Evolutionary conservation across 2,113 vertebrate genomes (phyloP).

Genomic region (Stigmatopora argus): DNA sequence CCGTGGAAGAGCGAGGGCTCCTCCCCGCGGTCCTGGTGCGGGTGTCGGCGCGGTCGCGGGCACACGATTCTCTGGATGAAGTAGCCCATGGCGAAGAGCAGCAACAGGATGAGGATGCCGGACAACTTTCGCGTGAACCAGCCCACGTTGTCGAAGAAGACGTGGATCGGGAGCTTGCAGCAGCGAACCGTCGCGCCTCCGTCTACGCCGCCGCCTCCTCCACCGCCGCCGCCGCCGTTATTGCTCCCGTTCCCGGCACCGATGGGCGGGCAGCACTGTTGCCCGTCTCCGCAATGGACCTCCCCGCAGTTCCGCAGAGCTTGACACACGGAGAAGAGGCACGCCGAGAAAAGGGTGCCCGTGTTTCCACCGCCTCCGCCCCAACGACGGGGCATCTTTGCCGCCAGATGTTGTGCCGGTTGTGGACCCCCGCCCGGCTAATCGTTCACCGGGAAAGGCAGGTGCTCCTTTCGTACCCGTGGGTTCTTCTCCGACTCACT

Average conservation of each 20-base stretch:
- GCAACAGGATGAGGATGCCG: constrained; percentile 82
- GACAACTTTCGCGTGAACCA: constrained; percentile 87
- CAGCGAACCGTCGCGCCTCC: constrained; percentile 62
- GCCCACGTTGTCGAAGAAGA: constrained; percentile 83
- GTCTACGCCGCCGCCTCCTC: constrained; percentile 1
- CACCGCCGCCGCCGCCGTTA: constrained; percentile 6
- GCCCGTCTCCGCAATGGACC: constrained; percentile 74
- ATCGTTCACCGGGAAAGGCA: constrained; percentile 8
- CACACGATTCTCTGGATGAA: constrained; percentile 89
- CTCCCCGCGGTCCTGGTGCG: constrained; percentile 60
- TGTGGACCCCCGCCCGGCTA: constrained; percentile 10
- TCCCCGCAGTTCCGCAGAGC: constrained; percentile 74
- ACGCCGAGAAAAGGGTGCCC: constrained; percentile 56
- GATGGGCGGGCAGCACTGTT: constrained; percentile 76
- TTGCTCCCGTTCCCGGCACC: constrained; percentile 66
- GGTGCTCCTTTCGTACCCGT: constrained; percentile 22
- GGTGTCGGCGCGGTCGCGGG: constrained; percentile 77
- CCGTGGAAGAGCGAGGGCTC: constrained; percentile 73
- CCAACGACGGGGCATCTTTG: constrained; percentile 52
- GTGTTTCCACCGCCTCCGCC: constrained; percentile 47
- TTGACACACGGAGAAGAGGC: constrained; percentile 59
- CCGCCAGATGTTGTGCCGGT: constrained; percentile 31
- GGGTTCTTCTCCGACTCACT: constrained; percentile 26
- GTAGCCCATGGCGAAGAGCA: constrained; percentile 89
- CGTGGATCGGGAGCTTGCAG: constrained; percentile 77